Percentiles rank a stretch among this genome's conserved stretches.
phyloP scores from a whole-genome alignment of 35 echinoderm and acorn worm species.

The Apostichopus californicus region DNA sequence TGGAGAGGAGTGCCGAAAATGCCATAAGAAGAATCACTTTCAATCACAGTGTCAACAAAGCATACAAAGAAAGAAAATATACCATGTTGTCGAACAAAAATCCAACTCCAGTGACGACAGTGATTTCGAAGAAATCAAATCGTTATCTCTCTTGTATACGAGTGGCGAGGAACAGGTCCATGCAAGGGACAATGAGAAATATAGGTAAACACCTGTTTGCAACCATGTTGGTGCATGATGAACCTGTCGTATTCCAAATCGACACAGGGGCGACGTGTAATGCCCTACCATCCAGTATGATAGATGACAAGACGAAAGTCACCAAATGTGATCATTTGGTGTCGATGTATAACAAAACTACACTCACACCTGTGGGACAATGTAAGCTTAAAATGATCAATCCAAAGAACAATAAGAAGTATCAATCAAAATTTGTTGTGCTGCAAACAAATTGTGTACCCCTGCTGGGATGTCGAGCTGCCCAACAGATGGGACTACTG shows the following conservation, averaged over 20 bases:
- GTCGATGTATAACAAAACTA: conserved; percentile 70
- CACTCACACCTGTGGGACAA: conserved; percentile 43
- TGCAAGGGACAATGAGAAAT: conserved; percentile 12
- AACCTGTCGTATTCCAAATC: no score
- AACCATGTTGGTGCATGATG: conserved; percentile 29
- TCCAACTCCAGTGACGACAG: neutral
- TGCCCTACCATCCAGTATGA: conserved; percentile 28
- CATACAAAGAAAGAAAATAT: neutral
- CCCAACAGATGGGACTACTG: conserved; percentile 69
- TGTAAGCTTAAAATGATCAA: conserved; percentile 66
- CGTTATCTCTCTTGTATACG: conserved; percentile 7
- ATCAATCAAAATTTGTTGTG: conserved; percentile 61
- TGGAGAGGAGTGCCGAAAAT: conserved; percentile 30
- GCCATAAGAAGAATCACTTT: conserved; percentile 34
- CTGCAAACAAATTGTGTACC: conserved; percentile 32
- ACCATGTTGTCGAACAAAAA: conserved; percentile 21
- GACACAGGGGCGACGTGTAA: neutral
- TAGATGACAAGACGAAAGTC: neutral
- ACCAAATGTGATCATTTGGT: conserved; percentile 12
- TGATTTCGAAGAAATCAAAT: conserved; percentile 60
- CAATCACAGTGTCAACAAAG: neutral
- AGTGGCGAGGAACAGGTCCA: conserved; percentile 20
- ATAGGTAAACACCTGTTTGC: conserved; percentile 34
- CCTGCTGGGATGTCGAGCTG: conserved; percentile 27
- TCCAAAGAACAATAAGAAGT: conserved; percentile 72